phyloP scores from a whole-genome alignment of 2,113 vertebrate genomes.

The Phylloscopus trochilus region DNA sequence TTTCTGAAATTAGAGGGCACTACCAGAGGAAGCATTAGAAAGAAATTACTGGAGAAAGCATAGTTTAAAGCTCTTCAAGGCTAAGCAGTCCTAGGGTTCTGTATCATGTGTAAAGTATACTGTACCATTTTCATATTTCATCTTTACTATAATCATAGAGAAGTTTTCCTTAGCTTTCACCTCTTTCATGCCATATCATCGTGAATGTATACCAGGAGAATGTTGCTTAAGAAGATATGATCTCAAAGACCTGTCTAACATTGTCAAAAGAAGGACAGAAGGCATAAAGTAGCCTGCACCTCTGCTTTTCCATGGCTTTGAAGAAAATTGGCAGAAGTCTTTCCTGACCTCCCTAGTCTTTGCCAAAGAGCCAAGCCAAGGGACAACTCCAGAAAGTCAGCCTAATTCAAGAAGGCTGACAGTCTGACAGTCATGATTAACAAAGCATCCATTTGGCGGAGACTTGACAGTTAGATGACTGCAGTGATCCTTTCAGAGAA shows the following conservation, averaged over 20 bases:
- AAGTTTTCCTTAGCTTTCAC: neutral
- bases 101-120: neutral
- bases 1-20: neutral
- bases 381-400: neutral
- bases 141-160: neutral
- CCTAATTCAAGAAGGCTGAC: neutral
- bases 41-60: neutral
- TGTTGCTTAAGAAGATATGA: neutral
- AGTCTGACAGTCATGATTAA: conserved; percentile 37
- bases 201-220: neutral
- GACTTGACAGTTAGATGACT: neutral
- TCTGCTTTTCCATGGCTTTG: neutral
- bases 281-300: neutral
- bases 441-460: neutral
- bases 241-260: neutral
- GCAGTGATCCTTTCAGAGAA: neutral
- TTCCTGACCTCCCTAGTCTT: neutral
- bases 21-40: neutral
- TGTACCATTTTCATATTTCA: neutral
- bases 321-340: neutral
- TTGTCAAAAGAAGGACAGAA: neutral
- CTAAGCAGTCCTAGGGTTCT: neutral
- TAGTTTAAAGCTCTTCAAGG: neutral
- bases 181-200: neutral
- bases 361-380: neutral